Percentiles rank a stretch among this genome's conserved stretches.
Evolutionary conservation across 2,113 vertebrate species (phyloP).

Genomic region (Fregata magnificens): DNA sequence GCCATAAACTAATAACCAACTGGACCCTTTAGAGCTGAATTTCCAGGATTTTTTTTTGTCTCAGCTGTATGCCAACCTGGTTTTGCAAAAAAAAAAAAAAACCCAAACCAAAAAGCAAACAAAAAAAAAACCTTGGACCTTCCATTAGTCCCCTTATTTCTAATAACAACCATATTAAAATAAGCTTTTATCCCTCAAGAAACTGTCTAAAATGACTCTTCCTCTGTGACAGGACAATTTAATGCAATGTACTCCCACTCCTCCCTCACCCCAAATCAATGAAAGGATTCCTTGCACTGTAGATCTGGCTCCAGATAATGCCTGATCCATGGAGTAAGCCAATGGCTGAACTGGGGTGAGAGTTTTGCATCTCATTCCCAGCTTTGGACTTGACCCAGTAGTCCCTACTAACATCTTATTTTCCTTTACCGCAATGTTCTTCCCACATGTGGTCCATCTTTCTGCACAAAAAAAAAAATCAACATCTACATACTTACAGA

Average conservation of each 20-base stretch:
- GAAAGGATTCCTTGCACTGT: neutral
- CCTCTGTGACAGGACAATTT: neutral
- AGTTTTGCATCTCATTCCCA: neutral
- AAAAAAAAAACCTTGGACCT: neutral
- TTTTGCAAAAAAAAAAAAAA: neutral
- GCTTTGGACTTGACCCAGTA: neutral
- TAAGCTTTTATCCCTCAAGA: neutral
- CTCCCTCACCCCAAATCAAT: neutral
- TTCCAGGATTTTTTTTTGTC: neutral
- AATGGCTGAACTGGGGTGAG: neutral
- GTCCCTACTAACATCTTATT: neutral
- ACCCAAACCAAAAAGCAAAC: no score
- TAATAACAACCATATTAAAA: neutral
- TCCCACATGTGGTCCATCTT: fast-evolving
- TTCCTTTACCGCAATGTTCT: neutral
- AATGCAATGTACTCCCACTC: neutral
- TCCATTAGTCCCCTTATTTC: neutral
- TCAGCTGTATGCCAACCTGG: neutral
- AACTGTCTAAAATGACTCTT: neutral
- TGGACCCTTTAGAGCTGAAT: neutral
- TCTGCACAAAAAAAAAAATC: neutral
- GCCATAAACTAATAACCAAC: neutral
- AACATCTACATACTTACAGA: neutral
- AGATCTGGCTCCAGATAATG: neutral
- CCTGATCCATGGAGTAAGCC: neutral